Evolutionary conservation across 2,797 vertebrate genomes (phyloP).

Genomic region (Delichon dasypus): DNA sequence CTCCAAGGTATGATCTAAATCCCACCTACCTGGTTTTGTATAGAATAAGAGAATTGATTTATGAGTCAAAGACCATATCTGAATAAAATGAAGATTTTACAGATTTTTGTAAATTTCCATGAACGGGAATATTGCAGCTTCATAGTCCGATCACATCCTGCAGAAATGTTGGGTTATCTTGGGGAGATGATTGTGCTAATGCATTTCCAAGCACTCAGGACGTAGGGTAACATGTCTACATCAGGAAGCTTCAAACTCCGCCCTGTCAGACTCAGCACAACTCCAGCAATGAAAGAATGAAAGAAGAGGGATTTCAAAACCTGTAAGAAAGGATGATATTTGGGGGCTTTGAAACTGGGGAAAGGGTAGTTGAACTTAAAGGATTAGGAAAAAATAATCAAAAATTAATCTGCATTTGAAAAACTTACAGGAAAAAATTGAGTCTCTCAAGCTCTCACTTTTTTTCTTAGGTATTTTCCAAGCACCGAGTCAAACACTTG

Average conservation of each 20-base stretch:
- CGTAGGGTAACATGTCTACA: too few species aligned
- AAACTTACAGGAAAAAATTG: background rate
- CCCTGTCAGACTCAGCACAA: background rate
- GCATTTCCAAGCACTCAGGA: background rate
- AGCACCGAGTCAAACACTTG: background rate
- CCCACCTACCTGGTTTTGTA: background rate
- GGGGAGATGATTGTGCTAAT: background rate
- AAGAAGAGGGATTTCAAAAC: background rate
- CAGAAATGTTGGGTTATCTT: background rate
- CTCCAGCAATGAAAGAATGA: background rate
- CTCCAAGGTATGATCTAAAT: background rate
- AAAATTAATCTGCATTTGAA: background rate
- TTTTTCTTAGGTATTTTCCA: background rate
- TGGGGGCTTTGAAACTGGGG: background rate
- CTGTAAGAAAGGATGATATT: accelerated
- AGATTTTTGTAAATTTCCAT: background rate
- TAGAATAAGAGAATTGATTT: background rate
- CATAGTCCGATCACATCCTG: background rate
- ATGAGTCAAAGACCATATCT: background rate
- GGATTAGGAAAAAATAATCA: background rate
- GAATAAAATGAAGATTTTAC: background rate
- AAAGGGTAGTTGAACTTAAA: background rate
- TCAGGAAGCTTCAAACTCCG: background rate
- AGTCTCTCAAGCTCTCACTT: background rate
- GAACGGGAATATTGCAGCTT: background rate